These are phyloP conservation scores for Luscinia luscinia DNA, from an alignment of 2,797 vertebrate genomes.

Conservation along the genomic window DNA sequence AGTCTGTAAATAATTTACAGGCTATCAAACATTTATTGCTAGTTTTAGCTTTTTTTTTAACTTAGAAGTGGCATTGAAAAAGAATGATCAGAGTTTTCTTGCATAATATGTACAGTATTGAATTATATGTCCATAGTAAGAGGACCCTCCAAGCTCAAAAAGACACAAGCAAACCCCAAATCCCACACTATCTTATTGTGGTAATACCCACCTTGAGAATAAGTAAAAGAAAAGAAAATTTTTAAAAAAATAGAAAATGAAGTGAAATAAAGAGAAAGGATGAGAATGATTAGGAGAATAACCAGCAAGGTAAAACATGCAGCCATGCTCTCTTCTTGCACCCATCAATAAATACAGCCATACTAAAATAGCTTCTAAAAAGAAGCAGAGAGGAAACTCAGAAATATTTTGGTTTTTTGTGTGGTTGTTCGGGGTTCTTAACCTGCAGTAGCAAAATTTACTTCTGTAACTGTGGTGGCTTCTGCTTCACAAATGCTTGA, in stretches of 20 bases:
- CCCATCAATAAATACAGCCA: not conserved
- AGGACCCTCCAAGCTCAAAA: not conserved
- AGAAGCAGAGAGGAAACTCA: not conserved
- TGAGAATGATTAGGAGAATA: not conserved
- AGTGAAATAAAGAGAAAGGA: not conserved
- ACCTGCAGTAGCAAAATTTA: slow-evolving; percentile 1
- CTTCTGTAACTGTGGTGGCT: not conserved
- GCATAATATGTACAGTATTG: not conserved
- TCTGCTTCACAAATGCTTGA: slow-evolving; percentile 22
- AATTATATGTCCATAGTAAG: not conserved
- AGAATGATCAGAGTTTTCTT: not conserved
- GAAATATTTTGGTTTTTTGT: not conserved
- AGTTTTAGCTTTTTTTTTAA: not conserved
- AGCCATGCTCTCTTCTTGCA: not conserved
- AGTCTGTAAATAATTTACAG: slow-evolving; percentile 15
- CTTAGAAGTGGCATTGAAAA: not conserved
- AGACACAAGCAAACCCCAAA: not conserved
- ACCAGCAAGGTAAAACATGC: not conserved
- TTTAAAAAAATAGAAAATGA: not conserved
- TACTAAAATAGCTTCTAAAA: not conserved
- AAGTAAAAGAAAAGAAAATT: not conserved
- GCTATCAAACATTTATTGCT: slow-evolving; percentile 4
- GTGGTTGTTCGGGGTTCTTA: fast-evolving
- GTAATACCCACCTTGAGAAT: not conserved
- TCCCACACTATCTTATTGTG: not conserved